Evolutionary conservation across 2,888 invertebrate genomes (phyloP), one percentile per base, ranked within the genome.

Genomic region (Drosophila mayaguana): DNA sequence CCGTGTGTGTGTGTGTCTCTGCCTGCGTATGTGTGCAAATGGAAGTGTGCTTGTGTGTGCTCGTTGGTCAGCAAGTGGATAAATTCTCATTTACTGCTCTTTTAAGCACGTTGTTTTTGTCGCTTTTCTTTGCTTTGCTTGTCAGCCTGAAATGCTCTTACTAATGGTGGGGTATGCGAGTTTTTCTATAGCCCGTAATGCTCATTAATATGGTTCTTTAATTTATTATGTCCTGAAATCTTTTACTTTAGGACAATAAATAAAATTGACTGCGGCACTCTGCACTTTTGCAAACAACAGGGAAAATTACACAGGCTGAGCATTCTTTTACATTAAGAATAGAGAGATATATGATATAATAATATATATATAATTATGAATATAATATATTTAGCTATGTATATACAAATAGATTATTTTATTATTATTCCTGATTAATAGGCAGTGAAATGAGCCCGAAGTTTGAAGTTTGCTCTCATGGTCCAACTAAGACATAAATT

Each of bases 61-160:
- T 68, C 60, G 76, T 76, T 84, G 88, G 85, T 67, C 88, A 83
- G 81, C 84, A 78, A 86, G 89, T 90, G 83, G 80, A 89, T 90
- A 91, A 90, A 86, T 84, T 90, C 81, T 89, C 81, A 86, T 91
- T 91, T 90, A 88, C 88, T 88, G 83, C 85, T 88, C 84, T 87
- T 89, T 89, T 88, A 89, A 84, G 84, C 86, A 86, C 86, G 85
- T 81, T 88, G 81, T 84, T 89, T 82, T 84, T 81, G 81, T 75
- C 81, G 79, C 75, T 83, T 56, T 55, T 70, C 59, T 65, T 59
- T 55, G 65, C 75, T 64, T 67, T 72, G 69, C 59, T 75, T 75
- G 72, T 65, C 62, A 76, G 55, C 62, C 75, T 64, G 72, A 69
- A 72, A 63, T 64, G 64, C 63, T 48, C 63, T 63, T 9, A 36